A percentile compares a stretch with the other conserved stretches of the same genome.
Evolutionary conservation across 2,113 vertebrate species (phyloP).

Genomic region (Daubentonia madagascariensis): DNA sequence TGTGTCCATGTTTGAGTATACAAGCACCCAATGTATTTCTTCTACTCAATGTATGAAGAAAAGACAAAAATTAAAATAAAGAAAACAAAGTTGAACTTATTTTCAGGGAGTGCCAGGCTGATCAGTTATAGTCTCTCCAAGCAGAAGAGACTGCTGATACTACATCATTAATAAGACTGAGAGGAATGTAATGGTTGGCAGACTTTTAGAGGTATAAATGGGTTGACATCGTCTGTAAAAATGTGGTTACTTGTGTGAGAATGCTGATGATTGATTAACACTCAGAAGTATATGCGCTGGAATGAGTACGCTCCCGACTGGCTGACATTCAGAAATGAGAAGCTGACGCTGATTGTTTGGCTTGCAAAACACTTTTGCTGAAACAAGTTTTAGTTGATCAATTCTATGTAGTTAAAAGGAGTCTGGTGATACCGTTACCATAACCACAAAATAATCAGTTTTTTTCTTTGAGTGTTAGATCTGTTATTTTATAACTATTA

Average conservation of each 20-base stretch:
- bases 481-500: neutral
- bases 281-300: neutral
- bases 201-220: neutral
- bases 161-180: neutral
- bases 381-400: neutral
- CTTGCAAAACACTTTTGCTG: neutral
- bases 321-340: neutral
- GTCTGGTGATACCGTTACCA: neutral
- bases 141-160: neutral
- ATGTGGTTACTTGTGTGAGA: neutral
- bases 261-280: neutral
- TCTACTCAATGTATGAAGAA: neutral
- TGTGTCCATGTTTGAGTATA: neutral
- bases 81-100: neutral
- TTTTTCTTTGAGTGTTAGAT: neutral
- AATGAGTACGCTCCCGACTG: neutral
- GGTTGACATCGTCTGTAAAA: neutral
- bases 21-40: neutral
- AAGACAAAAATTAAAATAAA: neutral
- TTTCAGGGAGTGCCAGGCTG: neutral
- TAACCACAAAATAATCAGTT: neutral
- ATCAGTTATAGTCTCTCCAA: neutral
- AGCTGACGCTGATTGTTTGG: neutral
- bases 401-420: neutral
- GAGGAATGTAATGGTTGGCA: neutral